Evolutionary conservation across 2,888 invertebrate genomes (phyloP).

Genomic region (Orthonevra nobilis): DNA sequence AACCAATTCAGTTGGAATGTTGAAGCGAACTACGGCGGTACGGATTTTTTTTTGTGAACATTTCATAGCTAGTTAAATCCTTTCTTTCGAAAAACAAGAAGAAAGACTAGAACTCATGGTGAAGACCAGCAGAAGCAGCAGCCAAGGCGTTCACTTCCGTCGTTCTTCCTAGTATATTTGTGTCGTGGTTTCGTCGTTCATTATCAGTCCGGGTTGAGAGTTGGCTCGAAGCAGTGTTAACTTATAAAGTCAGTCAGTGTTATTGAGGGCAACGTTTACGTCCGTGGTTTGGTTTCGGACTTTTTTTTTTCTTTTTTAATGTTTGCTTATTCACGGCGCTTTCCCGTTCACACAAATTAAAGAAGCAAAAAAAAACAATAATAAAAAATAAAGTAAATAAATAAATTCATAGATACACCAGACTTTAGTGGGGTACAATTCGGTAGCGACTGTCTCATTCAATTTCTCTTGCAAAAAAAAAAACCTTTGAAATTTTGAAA

Average conservation of each 20-base stretch:
- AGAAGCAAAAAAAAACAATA: neutral
- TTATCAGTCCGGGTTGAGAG: neutral
- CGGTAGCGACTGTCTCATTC: constrained; percentile 5
- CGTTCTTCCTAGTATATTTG: constrained; percentile 39
- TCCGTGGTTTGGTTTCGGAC: constrained; percentile 40
- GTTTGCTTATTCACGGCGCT: constrained; percentile 43
- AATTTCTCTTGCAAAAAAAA: constrained; percentile 51
- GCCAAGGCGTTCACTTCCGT: too few relatives aligned
- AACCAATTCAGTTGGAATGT: constrained; percentile 55
- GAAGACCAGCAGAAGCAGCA: too few relatives aligned
- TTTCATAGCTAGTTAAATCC: constrained; percentile 2
- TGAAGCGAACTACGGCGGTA: constrained; percentile 41
- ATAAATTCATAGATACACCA: neutral
- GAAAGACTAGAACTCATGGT: too few relatives aligned
- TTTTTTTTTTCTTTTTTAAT: constrained; percentile 43
- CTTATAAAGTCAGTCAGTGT: constrained; percentile 8
- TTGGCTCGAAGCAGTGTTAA: constrained; percentile 10
- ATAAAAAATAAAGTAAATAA: too few relatives aligned
- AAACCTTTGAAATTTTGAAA: constrained; percentile 36
- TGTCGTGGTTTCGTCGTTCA: constrained; percentile 20
- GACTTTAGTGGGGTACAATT: neutral
- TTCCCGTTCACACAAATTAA: constrained; percentile 49
- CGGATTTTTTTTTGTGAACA: neutral
- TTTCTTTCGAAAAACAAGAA: neutral
- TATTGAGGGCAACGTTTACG: constrained; percentile 43